Evolutionary conservation across 1,140 invertebrate species (phyloP).

Genomic region (Drosophila burlai): DNA sequence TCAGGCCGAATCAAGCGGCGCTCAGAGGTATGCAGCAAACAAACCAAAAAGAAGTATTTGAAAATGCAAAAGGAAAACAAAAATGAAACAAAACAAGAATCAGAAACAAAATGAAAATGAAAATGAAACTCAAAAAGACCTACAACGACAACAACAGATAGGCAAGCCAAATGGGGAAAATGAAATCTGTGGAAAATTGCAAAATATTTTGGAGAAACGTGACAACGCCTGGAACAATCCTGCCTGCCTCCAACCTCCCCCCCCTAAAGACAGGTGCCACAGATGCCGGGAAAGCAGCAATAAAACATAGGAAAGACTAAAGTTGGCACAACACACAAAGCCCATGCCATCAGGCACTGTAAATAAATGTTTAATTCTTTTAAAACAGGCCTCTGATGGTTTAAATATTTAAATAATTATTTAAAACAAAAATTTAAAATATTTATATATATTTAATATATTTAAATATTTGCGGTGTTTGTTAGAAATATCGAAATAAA

Average conservation of each 20-base stretch:
- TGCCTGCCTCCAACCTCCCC: neutral
- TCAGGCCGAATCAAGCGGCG: constrained; percentile 31
- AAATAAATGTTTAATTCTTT: neutral
- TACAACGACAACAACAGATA: neutral
- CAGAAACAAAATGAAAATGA: neutral
- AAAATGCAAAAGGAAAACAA: neutral
- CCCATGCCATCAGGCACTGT: neutral
- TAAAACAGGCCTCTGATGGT: neutral
- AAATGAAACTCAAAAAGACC: constrained; percentile 15
- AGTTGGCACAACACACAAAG: constrained; percentile 19
- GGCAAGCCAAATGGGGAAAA: constrained; percentile 1
- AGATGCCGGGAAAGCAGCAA: constrained; percentile 26
- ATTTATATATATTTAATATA: too few species aligned
- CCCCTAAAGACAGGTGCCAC: constrained; percentile 60
- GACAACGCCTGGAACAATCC: constrained; percentile 48
- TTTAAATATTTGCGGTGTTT: too few species aligned
- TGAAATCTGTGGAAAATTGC: constrained; percentile 49
- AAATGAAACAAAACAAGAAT: constrained; percentile 9
- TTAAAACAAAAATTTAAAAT: too few species aligned
- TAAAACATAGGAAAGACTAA: constrained; percentile 44
- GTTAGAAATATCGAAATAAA: too few species aligned
- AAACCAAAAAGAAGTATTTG: neutral
- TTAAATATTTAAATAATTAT: too few species aligned
- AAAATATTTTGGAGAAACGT: constrained; percentile 67
- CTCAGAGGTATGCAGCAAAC: constrained; percentile 23